Base-by-base conservation (phyloP, 1,140 invertebrate genomes). In the Bombyx mori region DNA sequence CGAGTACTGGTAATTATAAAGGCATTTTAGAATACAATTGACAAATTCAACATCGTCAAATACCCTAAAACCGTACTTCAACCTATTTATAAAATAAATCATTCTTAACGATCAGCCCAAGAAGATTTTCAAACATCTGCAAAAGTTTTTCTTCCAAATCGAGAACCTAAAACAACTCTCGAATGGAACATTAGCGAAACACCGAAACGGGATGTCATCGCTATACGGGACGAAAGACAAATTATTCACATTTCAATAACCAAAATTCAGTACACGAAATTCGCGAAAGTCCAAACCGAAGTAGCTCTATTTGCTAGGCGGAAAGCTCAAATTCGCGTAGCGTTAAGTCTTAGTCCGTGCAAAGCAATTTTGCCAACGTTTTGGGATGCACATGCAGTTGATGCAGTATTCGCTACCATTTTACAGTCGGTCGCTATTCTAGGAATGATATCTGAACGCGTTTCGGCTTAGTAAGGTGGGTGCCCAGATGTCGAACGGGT, bases 361-460 rank as follows among this genome's bases (percentile, higher is more conserved):
- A 52, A 54, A 35, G 62, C 45, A 57, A 59, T 55, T 66, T 72
- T 69, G 60, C 61, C 44, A 48, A 45, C 69, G 65, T 75, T 80
- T 82, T 81, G 75, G 77, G 75, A 77, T 71, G 76, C 82, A 82
- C 71, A 79, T 82, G 79, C 73, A 77, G 77, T 77, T 81, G 70
- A 79, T 82, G 79, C 73, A 77, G 77, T 77, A 71, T 74, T 68
- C 68, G 56, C 66, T 55, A 82, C 79, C 77, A 82, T 85, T 85
- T 85, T 79, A 82, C 79, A 82, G 82, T 82, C 82, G 82, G 82
- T 58, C 78, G 82, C 82, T 86, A 86, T 86, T 86, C 82, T 83
- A 86, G 78, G 82, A 86, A 86, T 75, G 63, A 71, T 83, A 81
- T 81, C 73, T 69, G 60, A 69, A 68, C 69, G 73, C 78, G 75